Conservation (phyloP, 2,797 vertebrate species). For the Macroramphosus scolopax region DNA sequence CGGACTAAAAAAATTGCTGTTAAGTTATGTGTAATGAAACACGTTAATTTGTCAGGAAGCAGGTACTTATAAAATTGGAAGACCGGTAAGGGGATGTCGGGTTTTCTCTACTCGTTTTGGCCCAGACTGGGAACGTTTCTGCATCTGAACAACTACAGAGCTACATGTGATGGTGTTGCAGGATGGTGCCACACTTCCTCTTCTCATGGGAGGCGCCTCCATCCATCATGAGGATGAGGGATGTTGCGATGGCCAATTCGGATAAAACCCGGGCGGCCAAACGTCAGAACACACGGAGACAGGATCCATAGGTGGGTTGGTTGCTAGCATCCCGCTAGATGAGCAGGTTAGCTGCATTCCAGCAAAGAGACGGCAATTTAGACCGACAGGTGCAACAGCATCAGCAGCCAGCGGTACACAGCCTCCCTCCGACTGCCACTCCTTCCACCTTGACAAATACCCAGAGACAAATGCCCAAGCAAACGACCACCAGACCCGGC, state of each 20-base stretch:
- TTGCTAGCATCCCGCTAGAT: constrained; percentile 24
- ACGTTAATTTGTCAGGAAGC: not conserved
- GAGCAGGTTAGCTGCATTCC: constrained; percentile 56
- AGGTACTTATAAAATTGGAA: too few species aligned
- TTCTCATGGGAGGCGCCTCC: constrained; percentile 51
- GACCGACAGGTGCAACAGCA: constrained; percentile 69
- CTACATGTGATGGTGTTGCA: not conserved
- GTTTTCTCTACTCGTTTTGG: not conserved
- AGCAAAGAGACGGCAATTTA: constrained; percentile 36
- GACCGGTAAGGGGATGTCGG: not conserved
- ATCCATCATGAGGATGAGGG: constrained; percentile 33
- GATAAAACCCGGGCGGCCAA: constrained; percentile 6
- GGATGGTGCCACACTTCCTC: constrained; percentile 26
- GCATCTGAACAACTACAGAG: not conserved
- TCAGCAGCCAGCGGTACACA: constrained; percentile 22
- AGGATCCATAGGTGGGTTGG: not conserved
- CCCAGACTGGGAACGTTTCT: not conserved
- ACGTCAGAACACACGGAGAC: not conserved
- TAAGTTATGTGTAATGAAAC: not conserved
- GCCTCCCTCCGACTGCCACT: constrained; percentile 12
- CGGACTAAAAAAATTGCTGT: not conserved
- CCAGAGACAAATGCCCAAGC: not conserved
- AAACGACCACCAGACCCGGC: not conserved
- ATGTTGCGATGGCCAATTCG: constrained; percentile 30
- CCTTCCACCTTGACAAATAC: constrained; percentile 4